These are phyloP conservation scores for Zoanthus sociatus DNA, from an alignment of 92 coral and sea anemone genomes.

Conservation along the genomic window DNA sequence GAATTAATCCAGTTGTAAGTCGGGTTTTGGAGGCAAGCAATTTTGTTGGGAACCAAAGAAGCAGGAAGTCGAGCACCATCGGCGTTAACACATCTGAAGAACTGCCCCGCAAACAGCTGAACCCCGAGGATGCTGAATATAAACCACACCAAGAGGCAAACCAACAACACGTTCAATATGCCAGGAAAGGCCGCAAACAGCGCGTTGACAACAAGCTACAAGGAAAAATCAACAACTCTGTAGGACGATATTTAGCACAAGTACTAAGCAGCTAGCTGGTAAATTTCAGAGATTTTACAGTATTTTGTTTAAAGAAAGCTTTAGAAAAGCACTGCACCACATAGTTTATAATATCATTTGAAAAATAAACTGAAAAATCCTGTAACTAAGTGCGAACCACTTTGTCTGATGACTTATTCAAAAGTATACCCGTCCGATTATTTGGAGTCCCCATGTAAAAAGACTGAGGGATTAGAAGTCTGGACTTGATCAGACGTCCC, in stretches of 20 bases:
- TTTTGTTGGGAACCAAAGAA: slow-evolving; percentile 77
- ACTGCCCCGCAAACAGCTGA: slow-evolving; percentile 92
- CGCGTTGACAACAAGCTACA: slow-evolving; percentile 90
- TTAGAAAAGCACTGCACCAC: too few relatives aligned
- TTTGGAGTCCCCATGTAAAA: too few relatives aligned
- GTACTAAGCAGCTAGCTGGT: too few relatives aligned
- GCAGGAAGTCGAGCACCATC: slow-evolving; percentile 71
- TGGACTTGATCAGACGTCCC: too few relatives aligned
- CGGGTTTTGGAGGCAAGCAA: slow-evolving; percentile 69
- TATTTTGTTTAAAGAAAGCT: too few relatives aligned
- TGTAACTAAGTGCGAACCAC: too few relatives aligned
- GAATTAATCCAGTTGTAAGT: slow-evolving; percentile 91
- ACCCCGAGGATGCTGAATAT: slow-evolving; percentile 98
- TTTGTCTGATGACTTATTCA: too few relatives aligned
- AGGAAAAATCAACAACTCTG: neutral
- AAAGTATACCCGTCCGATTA: too few relatives aligned
- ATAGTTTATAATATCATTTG: too few relatives aligned
- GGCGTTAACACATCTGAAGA: slow-evolving; percentile 82
- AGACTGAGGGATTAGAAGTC: too few relatives aligned
- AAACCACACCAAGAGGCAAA: slow-evolving; percentile 91
- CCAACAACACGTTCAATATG: slow-evolving; percentile 90
- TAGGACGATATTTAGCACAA: neutral
- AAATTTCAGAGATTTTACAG: too few relatives aligned
- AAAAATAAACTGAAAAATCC: too few relatives aligned
- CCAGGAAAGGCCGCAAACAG: slow-evolving; percentile 96